A percentile compares a stretch with the other conserved stretches of the same genome.
Evolutionary conservation across 2,113 vertebrate species (phyloP).

Genomic region (Bufo gargarizans): DNA sequence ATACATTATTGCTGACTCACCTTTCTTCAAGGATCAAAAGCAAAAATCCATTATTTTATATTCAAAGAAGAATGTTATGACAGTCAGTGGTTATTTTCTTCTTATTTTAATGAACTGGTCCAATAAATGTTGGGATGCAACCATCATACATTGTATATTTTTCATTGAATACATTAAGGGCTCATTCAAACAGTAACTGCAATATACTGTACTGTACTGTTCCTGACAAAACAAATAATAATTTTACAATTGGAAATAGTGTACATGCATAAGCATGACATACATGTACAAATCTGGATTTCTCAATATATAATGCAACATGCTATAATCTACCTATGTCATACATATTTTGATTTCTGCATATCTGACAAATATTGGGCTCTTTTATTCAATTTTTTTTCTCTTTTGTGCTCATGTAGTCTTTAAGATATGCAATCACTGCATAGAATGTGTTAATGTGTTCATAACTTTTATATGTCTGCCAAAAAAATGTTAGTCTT

Average conservation of each 20-base stretch:
- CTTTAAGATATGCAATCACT: no score
- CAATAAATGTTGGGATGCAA: not conserved
- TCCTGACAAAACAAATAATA: not conserved
- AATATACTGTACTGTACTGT: not conserved
- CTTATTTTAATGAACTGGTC: not conserved
- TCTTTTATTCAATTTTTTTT: no score
- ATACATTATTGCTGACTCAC: not conserved
- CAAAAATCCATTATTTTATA: conserved; percentile 4
- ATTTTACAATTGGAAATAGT: not conserved
- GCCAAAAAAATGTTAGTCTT: no score
- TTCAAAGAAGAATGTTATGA: not conserved
- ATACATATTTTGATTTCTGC: no score
- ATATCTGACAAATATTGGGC: no score
- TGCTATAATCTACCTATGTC: no score
- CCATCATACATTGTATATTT: not conserved
- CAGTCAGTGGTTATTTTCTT: not conserved
- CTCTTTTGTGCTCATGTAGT: no score
- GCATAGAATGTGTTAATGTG: no score
- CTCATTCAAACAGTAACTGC: not conserved
- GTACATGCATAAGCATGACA: not conserved
- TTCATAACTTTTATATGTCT: no score
- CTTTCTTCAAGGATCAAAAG: not conserved
- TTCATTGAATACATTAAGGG: not conserved
- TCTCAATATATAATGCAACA: no score
- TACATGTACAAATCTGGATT: no score